A percentile compares a stretch with the other conserved stretches of the same genome.
Conservation (phyloP, 1,140 invertebrate species). For the Drosophila nikananu region DNA sequence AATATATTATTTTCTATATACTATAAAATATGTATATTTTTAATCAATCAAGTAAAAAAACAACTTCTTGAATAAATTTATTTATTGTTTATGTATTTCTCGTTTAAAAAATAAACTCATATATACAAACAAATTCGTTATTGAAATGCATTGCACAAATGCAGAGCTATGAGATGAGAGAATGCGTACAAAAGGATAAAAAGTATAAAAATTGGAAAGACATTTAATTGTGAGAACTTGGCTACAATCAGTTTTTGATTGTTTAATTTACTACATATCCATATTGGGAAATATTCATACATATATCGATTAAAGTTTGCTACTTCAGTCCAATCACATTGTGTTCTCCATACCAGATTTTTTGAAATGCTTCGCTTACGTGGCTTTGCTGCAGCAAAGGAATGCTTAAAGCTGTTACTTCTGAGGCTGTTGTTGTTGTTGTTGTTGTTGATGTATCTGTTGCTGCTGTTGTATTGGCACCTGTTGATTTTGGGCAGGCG, state of each 20-base stretch:
- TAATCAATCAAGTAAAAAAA: not conserved
- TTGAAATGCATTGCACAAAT: slow-evolving; percentile 31
- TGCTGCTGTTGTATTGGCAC: slow-evolving; percentile 33
- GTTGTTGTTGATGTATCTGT: not conserved
- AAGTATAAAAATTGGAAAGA: slow-evolving; percentile 38
- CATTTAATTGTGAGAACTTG: slow-evolving; percentile 12
- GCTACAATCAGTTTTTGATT: slow-evolving; percentile 3
- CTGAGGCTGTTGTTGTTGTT: slow-evolving; percentile 26
- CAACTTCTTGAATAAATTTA: not conserved
- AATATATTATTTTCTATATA: not conserved
- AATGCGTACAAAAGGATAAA: slow-evolving; percentile 23
- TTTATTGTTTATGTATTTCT: slow-evolving; percentile 42
- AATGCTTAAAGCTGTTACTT: slow-evolving; percentile 59
- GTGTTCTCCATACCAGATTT: slow-evolving; percentile 27
- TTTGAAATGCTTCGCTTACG: slow-evolving; percentile 20
- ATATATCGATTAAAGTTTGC: slow-evolving; percentile 31
- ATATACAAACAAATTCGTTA: slow-evolving; percentile 57
- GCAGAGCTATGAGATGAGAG: slow-evolving; percentile 14
- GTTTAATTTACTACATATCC: slow-evolving; percentile 17
- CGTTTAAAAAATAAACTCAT: slow-evolving; percentile 48
- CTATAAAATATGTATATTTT: not conserved
- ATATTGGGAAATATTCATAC: slow-evolving; percentile 16
- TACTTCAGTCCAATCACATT: slow-evolving; percentile 58
- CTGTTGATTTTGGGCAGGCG: slow-evolving; percentile 22
- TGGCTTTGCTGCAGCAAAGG: slow-evolving; percentile 29